Conservation (phyloP, 2,888 invertebrate genomes). For the Heteropelma amictum region DNA sequence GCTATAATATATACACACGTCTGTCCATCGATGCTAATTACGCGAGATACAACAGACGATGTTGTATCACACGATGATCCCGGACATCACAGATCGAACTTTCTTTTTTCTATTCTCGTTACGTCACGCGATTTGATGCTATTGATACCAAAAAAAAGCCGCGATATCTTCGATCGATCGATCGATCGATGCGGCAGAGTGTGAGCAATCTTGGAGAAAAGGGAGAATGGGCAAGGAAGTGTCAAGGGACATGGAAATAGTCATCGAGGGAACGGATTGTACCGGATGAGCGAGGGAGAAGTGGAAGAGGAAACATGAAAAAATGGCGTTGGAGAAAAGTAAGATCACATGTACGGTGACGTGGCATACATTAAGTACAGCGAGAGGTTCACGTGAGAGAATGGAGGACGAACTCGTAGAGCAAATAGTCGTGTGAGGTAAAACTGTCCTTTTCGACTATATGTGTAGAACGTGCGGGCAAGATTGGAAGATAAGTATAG, state of each 20-base stretch:
- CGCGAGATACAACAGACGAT: conserved; percentile 70
- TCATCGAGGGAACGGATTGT: not conserved
- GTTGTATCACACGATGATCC: conserved; percentile 69
- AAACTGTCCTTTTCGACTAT: conserved; percentile 21
- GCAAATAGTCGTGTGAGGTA: not conserved
- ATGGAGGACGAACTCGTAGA: conserved; percentile 46
- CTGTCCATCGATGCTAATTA: conserved; percentile 71
- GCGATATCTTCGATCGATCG: conserved; percentile 69
- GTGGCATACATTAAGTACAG: not conserved
- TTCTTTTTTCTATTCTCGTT: conserved; percentile 61
- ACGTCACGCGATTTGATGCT: conserved; percentile 76
- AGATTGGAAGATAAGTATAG: conserved; percentile 4
- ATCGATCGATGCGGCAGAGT: conserved; percentile 66
- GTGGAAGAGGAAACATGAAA: not conserved
- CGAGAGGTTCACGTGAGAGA: conserved; percentile 58
- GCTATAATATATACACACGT: conserved; percentile 48
- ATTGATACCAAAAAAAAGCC: conserved; percentile 74
- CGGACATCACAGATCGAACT: conserved; percentile 69
- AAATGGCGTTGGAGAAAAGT: not conserved
- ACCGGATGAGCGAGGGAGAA: conserved; percentile 7
- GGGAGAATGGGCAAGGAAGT: conserved; percentile 8
- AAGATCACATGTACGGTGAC: not conserved
- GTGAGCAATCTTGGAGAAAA: conserved; percentile 54
- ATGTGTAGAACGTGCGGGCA: conserved; percentile 27
- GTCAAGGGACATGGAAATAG: not conserved